Percentiles rank a stretch among this genome's conserved stretches.
Evolutionary conservation across 2,797 vertebrate species (phyloP).

Genomic region (Picus viridis): DNA sequence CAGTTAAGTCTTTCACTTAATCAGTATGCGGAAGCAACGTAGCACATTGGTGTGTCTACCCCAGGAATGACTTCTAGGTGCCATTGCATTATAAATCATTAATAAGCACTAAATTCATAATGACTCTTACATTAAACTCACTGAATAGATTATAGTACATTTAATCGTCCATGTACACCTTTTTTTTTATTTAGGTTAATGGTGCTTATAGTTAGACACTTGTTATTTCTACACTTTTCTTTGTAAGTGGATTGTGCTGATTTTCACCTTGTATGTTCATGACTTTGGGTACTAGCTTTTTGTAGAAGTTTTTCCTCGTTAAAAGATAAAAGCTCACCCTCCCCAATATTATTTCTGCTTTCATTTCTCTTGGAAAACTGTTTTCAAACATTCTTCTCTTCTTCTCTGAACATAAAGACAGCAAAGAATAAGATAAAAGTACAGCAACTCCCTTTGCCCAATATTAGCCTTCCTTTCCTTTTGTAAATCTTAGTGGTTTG

Average conservation of each 20-base stretch:
- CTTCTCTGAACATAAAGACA: neutral
- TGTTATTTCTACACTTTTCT: neutral
- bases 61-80: neutral
- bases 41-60: neutral
- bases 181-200: neutral
- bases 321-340: neutral
- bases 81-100: slow-evolving; percentile 21
- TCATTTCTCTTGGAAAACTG: neutral
- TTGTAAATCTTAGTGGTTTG: neutral
- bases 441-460: neutral
- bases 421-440: slow-evolving; percentile 18
- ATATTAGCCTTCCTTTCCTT: neutral
- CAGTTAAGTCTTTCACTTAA: neutral
- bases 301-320: neutral
- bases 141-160: neutral
- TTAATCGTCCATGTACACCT: neutral
- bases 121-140: slow-evolving; percentile 23
- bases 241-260: neutral
- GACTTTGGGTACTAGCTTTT: neutral
- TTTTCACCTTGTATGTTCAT: neutral
- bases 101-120: slow-evolving; percentile 18
- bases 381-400: neutral
- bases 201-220: neutral
- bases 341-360: neutral
- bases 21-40: neutral